These are phyloP conservation scores for Hydrochoerus hydrochaeris DNA, from an alignment of 2,113 vertebrate genomes.

Conservation along the genomic window DNA sequence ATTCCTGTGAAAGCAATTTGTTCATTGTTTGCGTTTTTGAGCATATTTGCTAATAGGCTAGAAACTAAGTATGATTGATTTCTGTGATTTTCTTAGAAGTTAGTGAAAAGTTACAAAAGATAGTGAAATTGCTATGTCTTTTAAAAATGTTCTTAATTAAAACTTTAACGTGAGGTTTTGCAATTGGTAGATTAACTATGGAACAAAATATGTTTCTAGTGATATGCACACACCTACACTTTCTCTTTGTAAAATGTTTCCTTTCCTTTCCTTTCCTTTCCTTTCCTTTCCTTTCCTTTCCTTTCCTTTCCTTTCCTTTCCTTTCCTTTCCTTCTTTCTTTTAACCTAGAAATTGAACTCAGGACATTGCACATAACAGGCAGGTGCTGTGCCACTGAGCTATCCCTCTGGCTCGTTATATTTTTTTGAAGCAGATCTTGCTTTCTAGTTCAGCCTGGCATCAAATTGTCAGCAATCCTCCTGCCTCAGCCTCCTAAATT, in stretches of 20 bases:
- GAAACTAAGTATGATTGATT: conserved; percentile 39
- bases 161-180: conserved; percentile 29
- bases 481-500: not conserved
- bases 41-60: not conserved
- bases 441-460: not conserved
- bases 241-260: not conserved
- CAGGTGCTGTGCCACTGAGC: too few relatives aligned
- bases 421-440: not conserved
- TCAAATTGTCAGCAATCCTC: not conserved
- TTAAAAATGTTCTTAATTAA: not conserved
- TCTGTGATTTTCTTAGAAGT: not conserved
- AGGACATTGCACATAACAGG: too few relatives aligned
- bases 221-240: not conserved
- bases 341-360: too few relatives aligned
- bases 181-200: conserved; percentile 30
- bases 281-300: too few relatives aligned
- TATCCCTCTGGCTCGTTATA: not conserved
- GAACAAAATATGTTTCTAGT: not conserved
- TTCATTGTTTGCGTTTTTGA: not conserved
- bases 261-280: too few relatives aligned
- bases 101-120: conserved; percentile 28
- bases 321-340: too few relatives aligned
- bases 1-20: not conserved
- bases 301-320: too few relatives aligned
- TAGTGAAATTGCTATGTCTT: conserved; percentile 1